Percentiles rank a stretch among this genome's conserved stretches.
phyloP scores from a whole-genome alignment of 2,888 invertebrate species.

The Agrotis clavis region DNA sequence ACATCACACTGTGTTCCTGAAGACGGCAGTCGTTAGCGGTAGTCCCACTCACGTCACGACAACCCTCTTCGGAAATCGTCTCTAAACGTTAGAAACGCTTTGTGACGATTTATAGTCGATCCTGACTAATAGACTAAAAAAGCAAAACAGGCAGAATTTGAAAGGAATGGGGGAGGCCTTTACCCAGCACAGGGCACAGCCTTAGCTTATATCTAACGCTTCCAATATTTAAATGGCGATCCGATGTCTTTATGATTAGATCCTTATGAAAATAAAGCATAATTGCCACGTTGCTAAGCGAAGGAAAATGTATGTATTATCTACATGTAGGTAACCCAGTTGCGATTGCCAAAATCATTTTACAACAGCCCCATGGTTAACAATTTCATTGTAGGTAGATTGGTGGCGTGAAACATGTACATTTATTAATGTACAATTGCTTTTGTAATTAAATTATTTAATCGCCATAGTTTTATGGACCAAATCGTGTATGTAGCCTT shows the following conservation, averaged over 20 bases:
- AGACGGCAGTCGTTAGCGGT: too few relatives aligned
- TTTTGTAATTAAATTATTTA: constrained; percentile 25
- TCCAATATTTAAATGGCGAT: neutral
- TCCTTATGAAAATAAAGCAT: neutral
- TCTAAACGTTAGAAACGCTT: too few relatives aligned
- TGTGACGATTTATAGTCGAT: too few relatives aligned
- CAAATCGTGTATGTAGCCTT: constrained; percentile 35
- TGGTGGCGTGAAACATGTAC: constrained; percentile 1
- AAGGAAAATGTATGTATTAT: neutral
- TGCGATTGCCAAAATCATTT: constrained; percentile 5
- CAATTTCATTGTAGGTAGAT: neutral
- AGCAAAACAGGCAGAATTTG: too few relatives aligned
- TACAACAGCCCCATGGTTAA: neutral
- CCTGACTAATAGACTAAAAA: too few relatives aligned
- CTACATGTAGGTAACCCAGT: neutral
- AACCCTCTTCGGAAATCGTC: too few relatives aligned
- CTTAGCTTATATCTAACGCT: neutral
- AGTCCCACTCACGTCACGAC: too few relatives aligned
- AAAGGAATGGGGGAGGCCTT: too few relatives aligned
- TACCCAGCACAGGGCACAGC: too few relatives aligned
- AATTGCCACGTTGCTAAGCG: neutral
- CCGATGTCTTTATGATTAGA: neutral
- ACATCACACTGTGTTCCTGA: too few relatives aligned
- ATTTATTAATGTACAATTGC: neutral
- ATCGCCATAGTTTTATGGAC: constrained; percentile 29